A percentile compares a stretch with the other conserved stretches of the same genome.
Evolutionary conservation across 2,797 vertebrate genomes (phyloP).

Genomic region (Agapornis canus): DNA sequence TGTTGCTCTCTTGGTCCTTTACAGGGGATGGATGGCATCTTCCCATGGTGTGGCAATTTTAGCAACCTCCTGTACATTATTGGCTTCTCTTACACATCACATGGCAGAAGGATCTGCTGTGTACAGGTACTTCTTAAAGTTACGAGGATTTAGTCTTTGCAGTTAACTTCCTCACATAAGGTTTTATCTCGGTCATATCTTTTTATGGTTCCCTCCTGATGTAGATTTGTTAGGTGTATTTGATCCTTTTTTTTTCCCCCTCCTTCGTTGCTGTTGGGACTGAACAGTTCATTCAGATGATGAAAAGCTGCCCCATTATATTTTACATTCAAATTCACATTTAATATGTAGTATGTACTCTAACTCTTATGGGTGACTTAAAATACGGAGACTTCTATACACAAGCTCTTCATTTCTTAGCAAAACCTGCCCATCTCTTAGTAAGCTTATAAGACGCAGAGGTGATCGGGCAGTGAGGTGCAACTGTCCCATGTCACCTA

Average conservation of each 20-base stretch:
- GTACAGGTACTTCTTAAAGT: neutral
- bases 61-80: neutral
- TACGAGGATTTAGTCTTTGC: neutral
- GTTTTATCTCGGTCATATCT: conserved; percentile 37
- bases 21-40: neutral
- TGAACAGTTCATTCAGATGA: neutral
- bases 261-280: rapidly evolving
- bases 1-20: rapidly evolving
- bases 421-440: neutral
- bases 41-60: rapidly evolving
- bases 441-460: neutral
- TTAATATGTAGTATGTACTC: neutral
- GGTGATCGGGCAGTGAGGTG: neutral
- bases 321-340: neutral
- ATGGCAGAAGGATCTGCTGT: neutral
- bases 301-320: neutral
- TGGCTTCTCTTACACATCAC: neutral
- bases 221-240: neutral
- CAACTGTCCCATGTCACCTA: neutral
- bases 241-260: neutral
- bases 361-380: neutral
- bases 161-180: conserved; percentile 35
- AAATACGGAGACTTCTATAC: neutral
- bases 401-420: neutral
- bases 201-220: conserved; percentile 31